Base-by-base conservation (phyloP, 2,797 vertebrate genomes). In the Pipistrellus pygmaeus region DNA sequence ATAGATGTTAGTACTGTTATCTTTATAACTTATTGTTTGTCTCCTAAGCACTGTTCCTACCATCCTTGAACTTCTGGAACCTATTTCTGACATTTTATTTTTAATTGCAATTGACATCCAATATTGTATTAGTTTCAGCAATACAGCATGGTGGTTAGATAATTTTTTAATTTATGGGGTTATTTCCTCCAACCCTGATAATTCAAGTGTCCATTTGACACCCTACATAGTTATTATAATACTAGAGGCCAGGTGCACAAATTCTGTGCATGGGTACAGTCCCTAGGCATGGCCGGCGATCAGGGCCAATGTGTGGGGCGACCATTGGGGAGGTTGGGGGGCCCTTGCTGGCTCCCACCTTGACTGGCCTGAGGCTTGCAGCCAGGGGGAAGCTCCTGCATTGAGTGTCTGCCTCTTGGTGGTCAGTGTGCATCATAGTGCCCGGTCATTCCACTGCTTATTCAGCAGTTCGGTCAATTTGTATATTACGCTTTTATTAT, bases 401-500 rank as follows among this genome's bases (percentile, higher is more conserved):
- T 60, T 60, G 11, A 27, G 57, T 8, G 2, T 13, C 57, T 60
- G 25, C 1, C 25, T 4, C 25, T 60, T 60, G 25, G 23, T 60
- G 57, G 57, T 60, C 5, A 27, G 57, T 60, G 57, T 12, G 11
- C 11, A 5, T 27, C 11, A 27, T 13, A 60, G 23, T 27, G 57
- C 25, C 11, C 5, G 0, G 10, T 27, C 2, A 0, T 60, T 60
- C 57, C 57, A 60, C 57, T 0, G 11, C 10, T 57, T 11, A 1
- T 27, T 27, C 57, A 4, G 5, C 57, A 0, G 4, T 60, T 60
- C 0, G 0, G 25, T 60, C 25, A 27, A 27, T 60, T 60, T 60
- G 25, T 5, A 60, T 27, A 27, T 60, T 60, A 60, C 11, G 57
- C 57, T 60, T 60, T 60, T 60, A 60, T 27, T 60, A 60, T 60